Evolutionary conservation across 2,888 invertebrate species (phyloP).

Genomic region (Pachymerium ferrugineum): DNA sequence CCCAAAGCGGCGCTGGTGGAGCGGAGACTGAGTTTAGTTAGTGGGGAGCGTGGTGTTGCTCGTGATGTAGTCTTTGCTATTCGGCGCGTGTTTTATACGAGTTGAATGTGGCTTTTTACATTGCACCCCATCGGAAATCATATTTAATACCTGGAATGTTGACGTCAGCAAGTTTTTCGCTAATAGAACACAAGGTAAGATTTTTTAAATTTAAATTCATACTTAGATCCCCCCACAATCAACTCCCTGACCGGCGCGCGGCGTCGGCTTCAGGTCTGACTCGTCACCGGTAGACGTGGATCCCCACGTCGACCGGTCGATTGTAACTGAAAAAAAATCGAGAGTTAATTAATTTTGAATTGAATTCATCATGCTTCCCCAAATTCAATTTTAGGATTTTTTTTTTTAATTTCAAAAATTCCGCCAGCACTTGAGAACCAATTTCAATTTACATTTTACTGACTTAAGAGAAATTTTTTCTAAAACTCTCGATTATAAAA

Average conservation of each 20-base stretch:
- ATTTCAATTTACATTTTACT: too few relatives aligned
- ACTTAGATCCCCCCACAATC: not conserved
- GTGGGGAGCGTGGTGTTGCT: slow-evolving; percentile 18
- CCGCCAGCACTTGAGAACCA: too few relatives aligned
- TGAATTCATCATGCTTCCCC: not conserved
- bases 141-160: not conserved
- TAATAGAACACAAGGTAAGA: not conserved
- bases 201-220: not conserved
- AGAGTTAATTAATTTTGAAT: not conserved
- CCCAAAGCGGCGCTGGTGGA: not conserved
- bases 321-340: not conserved
- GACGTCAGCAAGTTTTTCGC: not conserved
- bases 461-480: too few relatives aligned
- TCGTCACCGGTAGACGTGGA: not conserved
- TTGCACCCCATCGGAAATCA: not conserved
- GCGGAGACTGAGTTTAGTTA: not conserved
- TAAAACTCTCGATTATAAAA: too few relatives aligned
- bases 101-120: slow-evolving; percentile 1
- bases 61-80: slow-evolving; percentile 10
- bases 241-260: not conserved
- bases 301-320: not conserved
- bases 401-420: not conserved
- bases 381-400: not conserved
- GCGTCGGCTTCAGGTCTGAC: not conserved
- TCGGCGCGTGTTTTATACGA: slow-evolving; percentile 13